Conservation (phyloP, 2,113 vertebrate genomes). For the Paraplagusia blochii region DNA sequence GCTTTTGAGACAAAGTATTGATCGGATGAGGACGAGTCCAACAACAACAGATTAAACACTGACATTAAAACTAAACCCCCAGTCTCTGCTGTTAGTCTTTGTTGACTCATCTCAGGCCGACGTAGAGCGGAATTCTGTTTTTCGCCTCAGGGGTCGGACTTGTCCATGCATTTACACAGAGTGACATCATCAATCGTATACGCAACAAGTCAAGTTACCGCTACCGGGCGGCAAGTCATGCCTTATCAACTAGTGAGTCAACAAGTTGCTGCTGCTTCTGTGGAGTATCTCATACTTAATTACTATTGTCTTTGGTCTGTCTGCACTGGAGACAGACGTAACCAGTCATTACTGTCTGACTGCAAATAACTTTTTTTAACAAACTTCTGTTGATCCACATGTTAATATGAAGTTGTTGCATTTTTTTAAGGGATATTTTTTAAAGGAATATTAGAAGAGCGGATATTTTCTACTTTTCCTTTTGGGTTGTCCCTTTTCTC, state of each 20-base stretch:
- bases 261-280: constrained; percentile 10
- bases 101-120: constrained; percentile 26
- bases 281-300: constrained; percentile 23
- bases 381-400: neutral
- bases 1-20: no score
- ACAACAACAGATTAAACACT: neutral
- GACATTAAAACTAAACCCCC: constrained; percentile 18
- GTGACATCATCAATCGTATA: constrained; percentile 60
- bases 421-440: no score
- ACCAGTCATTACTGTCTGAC: constrained; percentile 2
- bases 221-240: constrained; percentile 32
- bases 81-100: constrained; percentile 18
- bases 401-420: neutral
- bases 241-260: constrained; percentile 39
- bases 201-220: constrained; percentile 37
- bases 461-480: no score
- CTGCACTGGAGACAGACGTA: constrained; percentile 7
- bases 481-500: no score
- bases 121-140: constrained; percentile 13
- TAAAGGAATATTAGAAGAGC: no score
- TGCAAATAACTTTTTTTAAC: constrained; percentile 12
- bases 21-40: constrained; percentile 3
- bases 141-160: constrained; percentile 49
- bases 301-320: constrained; percentile 14
- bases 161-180: constrained; percentile 47